These are phyloP conservation scores for Petrocephalus sullivani DNA, from an alignment of 2,797 vertebrate genomes.

Conservation along the genomic window DNA sequence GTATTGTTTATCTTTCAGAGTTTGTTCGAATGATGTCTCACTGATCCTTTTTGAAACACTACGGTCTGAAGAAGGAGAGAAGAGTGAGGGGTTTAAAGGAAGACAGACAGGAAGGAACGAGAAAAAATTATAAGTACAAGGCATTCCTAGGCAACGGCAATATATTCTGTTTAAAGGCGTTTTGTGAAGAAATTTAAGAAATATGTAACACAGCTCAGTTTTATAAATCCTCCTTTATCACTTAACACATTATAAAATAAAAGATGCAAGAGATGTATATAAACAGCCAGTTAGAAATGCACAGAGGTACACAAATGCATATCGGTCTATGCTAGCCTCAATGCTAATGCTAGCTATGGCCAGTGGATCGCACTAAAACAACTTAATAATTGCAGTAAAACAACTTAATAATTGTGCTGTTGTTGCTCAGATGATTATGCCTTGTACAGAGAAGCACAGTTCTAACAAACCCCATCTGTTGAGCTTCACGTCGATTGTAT, in stretches of 20 bases:
- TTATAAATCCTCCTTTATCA: background rate
- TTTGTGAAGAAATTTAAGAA: background rate
- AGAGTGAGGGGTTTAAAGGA: background rate
- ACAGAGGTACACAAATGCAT: background rate
- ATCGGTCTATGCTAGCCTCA: background rate
- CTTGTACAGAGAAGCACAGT: background rate
- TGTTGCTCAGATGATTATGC: background rate
- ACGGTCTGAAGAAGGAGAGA: background rate
- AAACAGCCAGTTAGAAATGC: background rate
- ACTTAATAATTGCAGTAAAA: background rate
- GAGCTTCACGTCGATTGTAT: background rate
- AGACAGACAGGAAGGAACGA: background rate
- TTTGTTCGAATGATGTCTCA: conserved; percentile 64
- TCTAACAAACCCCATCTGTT: background rate
- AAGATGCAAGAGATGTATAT: background rate
- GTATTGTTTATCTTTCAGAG: conserved; percentile 36
- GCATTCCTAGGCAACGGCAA: too few relatives aligned
- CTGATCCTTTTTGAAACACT: conserved; percentile 32
- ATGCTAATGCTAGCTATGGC: background rate
- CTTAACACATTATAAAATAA: background rate
- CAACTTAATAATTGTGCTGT: background rate
- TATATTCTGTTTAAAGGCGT: background rate
- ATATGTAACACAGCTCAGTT: background rate
- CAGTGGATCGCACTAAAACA: background rate
- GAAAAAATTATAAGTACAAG: background rate